Evolutionary conservation across 2,113 vertebrate genomes (phyloP).

Genomic region (Elanoides forficatus): DNA sequence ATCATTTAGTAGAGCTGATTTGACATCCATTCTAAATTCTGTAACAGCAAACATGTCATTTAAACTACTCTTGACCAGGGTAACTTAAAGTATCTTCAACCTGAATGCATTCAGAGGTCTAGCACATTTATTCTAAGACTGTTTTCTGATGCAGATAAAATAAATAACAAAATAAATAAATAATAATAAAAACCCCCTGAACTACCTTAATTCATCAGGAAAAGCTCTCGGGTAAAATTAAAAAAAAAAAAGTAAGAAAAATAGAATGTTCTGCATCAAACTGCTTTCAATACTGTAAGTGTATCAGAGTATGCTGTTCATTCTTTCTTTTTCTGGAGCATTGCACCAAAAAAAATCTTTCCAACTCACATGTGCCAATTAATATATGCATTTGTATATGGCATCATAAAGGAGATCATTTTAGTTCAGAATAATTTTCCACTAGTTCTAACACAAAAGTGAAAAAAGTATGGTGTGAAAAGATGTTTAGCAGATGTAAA

Average conservation of each 20-base stretch:
- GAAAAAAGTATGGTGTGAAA: background rate
- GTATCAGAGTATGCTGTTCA: background rate
- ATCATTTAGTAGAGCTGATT: background rate
- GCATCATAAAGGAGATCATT: background rate
- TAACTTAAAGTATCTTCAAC: background rate
- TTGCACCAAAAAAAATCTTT: background rate
- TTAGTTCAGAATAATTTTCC: background rate
- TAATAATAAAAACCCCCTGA: background rate
- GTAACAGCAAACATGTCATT: background rate
- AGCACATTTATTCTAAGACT: background rate
- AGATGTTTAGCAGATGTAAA: constrained; percentile 25
- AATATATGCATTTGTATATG: background rate
- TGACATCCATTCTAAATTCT: background rate
- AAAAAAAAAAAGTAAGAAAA: background rate
- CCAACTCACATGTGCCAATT: background rate
- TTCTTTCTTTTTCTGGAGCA: background rate
- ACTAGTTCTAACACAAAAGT: background rate
- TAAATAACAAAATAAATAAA: background rate
- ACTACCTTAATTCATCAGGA: background rate
- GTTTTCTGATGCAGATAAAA: background rate
- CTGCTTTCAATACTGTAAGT: background rate
- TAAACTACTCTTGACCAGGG: background rate
- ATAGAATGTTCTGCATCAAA: background rate
- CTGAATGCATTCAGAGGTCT: background rate
- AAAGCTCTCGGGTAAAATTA: background rate